These are phyloP conservation scores for Nesidiocoris tenuis DNA, from an alignment of 2,888 invertebrate species.

Conservation along the genomic window DNA sequence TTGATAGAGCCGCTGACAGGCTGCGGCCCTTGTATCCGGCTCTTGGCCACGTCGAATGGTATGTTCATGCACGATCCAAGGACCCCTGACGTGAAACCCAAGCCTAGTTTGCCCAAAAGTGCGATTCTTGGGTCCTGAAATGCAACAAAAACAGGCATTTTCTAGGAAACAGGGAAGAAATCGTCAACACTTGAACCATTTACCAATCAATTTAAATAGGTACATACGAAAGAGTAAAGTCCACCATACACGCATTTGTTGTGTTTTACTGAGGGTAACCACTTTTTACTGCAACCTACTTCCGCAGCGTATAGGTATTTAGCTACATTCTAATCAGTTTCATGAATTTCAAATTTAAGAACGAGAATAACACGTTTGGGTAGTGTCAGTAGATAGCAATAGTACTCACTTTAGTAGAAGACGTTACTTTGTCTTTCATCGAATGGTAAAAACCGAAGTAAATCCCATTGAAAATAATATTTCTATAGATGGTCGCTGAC, in stretches of 20 bases:
- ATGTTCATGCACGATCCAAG: constrained; percentile 86
- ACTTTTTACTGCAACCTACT: neutral
- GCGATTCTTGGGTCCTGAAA: constrained; percentile 68
- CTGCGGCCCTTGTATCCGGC: constrained; percentile 91
- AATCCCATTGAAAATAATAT: constrained; percentile 88
- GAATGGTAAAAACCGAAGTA: constrained; percentile 96
- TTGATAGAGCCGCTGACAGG: constrained; percentile 70
- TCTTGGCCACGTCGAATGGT: constrained; percentile 95
- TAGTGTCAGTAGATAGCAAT: too few species aligned
- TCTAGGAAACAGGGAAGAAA: too few species aligned
- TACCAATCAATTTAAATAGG: too few species aligned
- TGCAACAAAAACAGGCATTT: neutral
- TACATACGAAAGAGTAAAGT: too few species aligned
- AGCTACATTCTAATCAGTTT: too few species aligned
- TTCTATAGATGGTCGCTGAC: constrained; percentile 83
- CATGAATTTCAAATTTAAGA: too few species aligned
- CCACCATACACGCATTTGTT: too few species aligned
- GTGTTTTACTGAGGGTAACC: neutral
- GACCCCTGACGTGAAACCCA: constrained; percentile 86
- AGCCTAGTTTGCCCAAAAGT: constrained; percentile 71
- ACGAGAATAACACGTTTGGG: neutral
- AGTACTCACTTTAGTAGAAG: constrained; percentile 57
- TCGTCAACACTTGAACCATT: too few species aligned
- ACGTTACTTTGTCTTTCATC: constrained; percentile 68
- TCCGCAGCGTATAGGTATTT: too few species aligned